Percentiles rank a stretch among this genome's conserved stretches.
Conservation (phyloP, 2,888 invertebrate genomes). For the Caenorhabditis zanzibari region DNA sequence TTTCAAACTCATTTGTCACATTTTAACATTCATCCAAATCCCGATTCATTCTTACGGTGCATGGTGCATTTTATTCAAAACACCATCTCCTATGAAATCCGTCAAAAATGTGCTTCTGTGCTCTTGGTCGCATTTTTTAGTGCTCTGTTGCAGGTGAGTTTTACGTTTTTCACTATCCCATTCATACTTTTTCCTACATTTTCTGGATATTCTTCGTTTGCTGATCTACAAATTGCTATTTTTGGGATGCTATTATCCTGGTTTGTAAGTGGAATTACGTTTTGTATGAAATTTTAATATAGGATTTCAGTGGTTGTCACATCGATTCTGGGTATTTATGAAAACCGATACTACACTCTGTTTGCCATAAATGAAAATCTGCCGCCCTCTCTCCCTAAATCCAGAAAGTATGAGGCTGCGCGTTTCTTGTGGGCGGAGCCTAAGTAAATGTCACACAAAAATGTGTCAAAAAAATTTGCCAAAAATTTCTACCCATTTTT, state of each 20-base stretch:
- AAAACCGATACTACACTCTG: constrained; percentile 7
- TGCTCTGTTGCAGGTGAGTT: not conserved
- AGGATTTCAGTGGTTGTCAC: not conserved
- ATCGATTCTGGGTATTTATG: not conserved
- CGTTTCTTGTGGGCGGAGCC: no score
- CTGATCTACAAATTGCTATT: not conserved
- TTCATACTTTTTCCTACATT: not conserved
- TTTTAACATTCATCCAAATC: not conserved
- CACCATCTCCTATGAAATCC: not conserved
- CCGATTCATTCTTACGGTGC: constrained; percentile 1
- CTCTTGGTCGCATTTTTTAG: not conserved
- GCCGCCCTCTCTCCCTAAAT: no score
- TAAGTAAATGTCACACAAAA: no score
- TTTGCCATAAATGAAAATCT: not conserved
- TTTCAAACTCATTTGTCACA: not conserved
- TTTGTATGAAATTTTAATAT: not conserved
- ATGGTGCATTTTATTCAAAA: not conserved
- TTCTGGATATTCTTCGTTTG: not conserved
- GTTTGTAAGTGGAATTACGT: not conserved
- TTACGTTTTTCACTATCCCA: not conserved
- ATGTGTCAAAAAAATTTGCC: no score
- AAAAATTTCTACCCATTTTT: no score
- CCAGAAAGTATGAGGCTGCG: no score
- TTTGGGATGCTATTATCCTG: not conserved
- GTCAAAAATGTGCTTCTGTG: constrained; percentile 2